Percentiles rank a stretch among this genome's conserved stretches.
These are phyloP conservation scores for Apostichopus californicus DNA, from an alignment of 35 echinoderm and acorn worm species.

Conservation along the genomic window DNA sequence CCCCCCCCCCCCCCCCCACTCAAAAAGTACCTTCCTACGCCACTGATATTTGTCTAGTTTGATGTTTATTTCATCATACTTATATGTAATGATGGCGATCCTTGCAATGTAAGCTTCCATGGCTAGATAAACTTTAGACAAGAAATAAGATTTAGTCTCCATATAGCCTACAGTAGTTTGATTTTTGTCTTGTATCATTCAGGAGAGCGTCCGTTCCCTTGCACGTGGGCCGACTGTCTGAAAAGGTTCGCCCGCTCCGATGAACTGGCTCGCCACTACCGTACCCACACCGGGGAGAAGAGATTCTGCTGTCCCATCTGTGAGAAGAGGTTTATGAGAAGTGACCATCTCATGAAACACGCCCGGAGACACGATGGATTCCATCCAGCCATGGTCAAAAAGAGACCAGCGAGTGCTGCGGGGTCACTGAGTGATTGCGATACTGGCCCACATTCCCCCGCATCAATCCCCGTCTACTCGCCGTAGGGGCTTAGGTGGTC, in stretches of 20 bases:
- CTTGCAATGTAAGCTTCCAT: too few relatives aligned
- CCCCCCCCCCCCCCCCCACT: too few relatives aligned
- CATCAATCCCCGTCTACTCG: conserved; percentile 27
- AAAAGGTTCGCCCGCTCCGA: conserved; percentile 95
- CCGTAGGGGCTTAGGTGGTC: not conserved
- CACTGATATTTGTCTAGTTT: too few relatives aligned
- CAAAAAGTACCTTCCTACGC: too few relatives aligned
- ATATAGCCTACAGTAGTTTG: too few relatives aligned
- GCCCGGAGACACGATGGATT: conserved; percentile 89
- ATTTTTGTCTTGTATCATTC: not conserved
- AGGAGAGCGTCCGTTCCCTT: conserved; percentile 94
- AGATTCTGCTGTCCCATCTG: conserved; percentile 86
- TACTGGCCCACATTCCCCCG: conserved; percentile 24
- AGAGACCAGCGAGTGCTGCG: conserved; percentile 65
- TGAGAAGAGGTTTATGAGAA: conserved; percentile 96
- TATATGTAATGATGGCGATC: too few relatives aligned
- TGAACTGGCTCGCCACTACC: conserved; percentile 94
- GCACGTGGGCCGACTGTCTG: conserved; percentile 80
- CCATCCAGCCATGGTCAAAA: conserved; percentile 83
- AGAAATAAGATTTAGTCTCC: too few relatives aligned
- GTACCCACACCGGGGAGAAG: conserved; percentile 97
- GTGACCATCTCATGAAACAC: conserved; percentile 97
- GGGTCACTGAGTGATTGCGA: conserved; percentile 63
- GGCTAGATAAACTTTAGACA: too few relatives aligned
- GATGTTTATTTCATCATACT: too few relatives aligned